Evolutionary conservation across 2,888 invertebrate genomes (phyloP).

Genomic region (Margaritifera margaritifera): DNA sequence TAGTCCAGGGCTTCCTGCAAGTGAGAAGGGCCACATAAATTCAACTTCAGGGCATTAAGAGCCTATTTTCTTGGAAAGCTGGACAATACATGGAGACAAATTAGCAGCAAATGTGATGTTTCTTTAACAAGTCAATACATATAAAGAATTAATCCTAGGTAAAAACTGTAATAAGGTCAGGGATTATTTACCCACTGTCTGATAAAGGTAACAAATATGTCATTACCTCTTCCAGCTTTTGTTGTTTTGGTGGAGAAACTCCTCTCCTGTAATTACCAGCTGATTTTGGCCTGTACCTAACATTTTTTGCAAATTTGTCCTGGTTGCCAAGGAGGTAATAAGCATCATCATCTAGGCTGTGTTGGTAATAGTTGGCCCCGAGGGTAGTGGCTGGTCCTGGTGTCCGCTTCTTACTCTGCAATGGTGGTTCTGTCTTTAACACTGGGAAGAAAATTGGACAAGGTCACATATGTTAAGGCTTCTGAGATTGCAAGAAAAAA

Average conservation of each 20-base stretch:
- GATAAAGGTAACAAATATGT: background rate
- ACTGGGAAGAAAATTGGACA: constrained; percentile 21
- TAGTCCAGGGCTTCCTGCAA: no score
- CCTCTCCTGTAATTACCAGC: constrained; percentile 24
- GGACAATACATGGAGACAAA: no score
- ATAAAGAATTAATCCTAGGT: no score
- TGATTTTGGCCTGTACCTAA: constrained; percentile 54
- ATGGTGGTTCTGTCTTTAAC: constrained; percentile 57
- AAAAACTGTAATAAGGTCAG: no score
- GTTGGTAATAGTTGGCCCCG: constrained; percentile 49
- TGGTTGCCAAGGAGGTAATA: constrained; percentile 68
- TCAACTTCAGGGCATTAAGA: no score
- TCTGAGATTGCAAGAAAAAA: no score
- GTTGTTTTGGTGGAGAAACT: constrained; percentile 54
- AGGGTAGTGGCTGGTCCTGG: constrained; percentile 52
- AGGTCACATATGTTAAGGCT: no score
- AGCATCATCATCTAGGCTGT: constrained; percentile 38
- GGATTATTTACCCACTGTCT: no score
- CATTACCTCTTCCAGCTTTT: constrained; percentile 34
- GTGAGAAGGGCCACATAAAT: no score
- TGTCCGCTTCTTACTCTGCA: constrained; percentile 65
- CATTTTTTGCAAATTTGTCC: constrained; percentile 65
- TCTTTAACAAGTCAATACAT: no score
- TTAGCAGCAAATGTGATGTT: no score
- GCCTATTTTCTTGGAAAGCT: no score